phyloP scores from a whole-genome alignment of 2,888 invertebrate species.

The Sesia bembeciformis region DNA sequence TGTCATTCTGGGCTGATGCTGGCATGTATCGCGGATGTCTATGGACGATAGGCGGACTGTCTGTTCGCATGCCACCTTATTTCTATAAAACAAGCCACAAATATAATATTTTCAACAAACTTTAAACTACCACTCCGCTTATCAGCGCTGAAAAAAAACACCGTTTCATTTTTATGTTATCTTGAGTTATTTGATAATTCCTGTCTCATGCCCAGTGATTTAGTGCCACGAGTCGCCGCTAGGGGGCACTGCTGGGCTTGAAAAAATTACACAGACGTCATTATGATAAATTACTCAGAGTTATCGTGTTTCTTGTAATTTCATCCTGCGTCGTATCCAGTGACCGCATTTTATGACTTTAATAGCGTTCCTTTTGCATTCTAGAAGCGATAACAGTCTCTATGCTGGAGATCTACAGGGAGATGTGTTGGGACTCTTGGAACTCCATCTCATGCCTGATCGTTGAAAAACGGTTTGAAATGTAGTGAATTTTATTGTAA shows the following conservation, averaged over 20 bases:
- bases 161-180: constrained; percentile 22
- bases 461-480: too few relatives aligned
- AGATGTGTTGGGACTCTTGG: too few relatives aligned
- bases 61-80: too few relatives aligned
- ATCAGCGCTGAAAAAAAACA: background rate
- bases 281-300: constrained; percentile 53
- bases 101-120: too few relatives aligned
- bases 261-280: constrained; percentile 42
- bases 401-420: too few relatives aligned
- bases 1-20: too few relatives aligned
- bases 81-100: too few relatives aligned
- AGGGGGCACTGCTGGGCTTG: constrained; percentile 30
- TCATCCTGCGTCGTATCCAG: constrained; percentile 23
- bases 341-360: constrained; percentile 9
- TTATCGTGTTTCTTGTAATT: constrained; percentile 34
- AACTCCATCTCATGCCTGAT: too few relatives aligned
- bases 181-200: constrained; percentile 66
- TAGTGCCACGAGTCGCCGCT: constrained; percentile 44
- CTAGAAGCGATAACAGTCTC: background rate
- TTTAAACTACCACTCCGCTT: background rate
- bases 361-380: background rate
- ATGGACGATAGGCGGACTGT: too few relatives aligned
- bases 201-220: constrained; percentile 48
- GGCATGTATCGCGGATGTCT: too few relatives aligned
- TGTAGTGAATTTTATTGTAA: too few relatives aligned